Percentiles rank a stretch among this genome's conserved stretches.
Conservation (phyloP, 2,797 vertebrate genomes). For the Liasis olivaceus region DNA sequence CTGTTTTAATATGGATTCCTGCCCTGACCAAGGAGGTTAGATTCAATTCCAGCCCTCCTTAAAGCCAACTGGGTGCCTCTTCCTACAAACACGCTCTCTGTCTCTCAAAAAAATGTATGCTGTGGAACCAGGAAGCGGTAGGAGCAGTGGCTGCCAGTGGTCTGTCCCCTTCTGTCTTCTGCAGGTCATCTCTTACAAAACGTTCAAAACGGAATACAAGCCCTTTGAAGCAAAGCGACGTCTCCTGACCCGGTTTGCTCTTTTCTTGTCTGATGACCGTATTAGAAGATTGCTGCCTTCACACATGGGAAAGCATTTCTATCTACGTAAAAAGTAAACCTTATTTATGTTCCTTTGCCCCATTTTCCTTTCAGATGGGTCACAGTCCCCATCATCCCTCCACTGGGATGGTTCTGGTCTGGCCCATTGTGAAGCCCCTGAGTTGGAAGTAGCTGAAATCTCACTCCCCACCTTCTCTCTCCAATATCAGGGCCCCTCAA, state of each 20-base stretch:
- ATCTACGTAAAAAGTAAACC: constrained; percentile 86
- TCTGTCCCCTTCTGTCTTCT: not conserved
- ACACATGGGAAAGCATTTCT: constrained; percentile 91
- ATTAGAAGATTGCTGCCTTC: constrained; percentile 86
- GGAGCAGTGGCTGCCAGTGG: not conserved
- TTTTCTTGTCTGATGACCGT: constrained; percentile 88
- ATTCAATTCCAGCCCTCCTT: too few species aligned
- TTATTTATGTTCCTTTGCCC: not conserved
- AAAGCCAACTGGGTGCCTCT: too few species aligned
- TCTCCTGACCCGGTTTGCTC: constrained; percentile 84
- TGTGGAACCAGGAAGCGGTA: not conserved
- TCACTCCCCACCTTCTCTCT: not conserved
- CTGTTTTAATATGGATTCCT: too few species aligned
- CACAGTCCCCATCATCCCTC: not conserved
- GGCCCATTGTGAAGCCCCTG: not conserved
- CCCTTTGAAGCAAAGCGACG: constrained; percentile 88
- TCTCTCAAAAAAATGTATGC: not conserved
- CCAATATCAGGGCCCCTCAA: constrained; percentile 79
- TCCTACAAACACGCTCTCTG: too few species aligned
- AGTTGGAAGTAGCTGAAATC: not conserved
- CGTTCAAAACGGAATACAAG: constrained; percentile 90
- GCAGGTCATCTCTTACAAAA: constrained; percentile 88
- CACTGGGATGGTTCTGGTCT: not conserved
- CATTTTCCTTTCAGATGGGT: not conserved
- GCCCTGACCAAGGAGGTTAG: too few species aligned